Evolutionary conservation across 1,140 invertebrate genomes (phyloP).

Genomic region (Apis laboriosa): DNA sequence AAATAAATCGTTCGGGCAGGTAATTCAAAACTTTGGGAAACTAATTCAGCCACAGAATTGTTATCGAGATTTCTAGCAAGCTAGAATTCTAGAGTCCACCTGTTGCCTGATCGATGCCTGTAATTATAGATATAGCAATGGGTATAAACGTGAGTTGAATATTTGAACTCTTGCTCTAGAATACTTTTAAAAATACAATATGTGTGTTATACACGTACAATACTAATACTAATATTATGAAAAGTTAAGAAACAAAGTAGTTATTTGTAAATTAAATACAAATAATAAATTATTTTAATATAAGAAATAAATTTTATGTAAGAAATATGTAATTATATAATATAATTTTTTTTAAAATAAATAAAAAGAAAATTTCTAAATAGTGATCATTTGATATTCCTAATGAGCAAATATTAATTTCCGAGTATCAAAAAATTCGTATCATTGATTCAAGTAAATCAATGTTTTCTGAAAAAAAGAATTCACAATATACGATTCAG

Average conservation of each 20-base stretch:
- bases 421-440: not conserved
- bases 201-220: no score
- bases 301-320: no score
- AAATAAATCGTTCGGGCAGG: constrained; percentile 15
- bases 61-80: constrained; percentile 39
- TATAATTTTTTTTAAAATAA: no score
- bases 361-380: no score
- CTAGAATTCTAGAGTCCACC: constrained; percentile 50
- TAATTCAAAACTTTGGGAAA: constrained; percentile 11
- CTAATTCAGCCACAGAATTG: constrained; percentile 49
- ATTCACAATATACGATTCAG: constrained; percentile 65
- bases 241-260: no score
- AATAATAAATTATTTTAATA: no score
- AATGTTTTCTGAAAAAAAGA: constrained; percentile 36
- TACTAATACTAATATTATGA: no score
- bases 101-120: constrained; percentile 50
- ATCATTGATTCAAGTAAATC: not conserved
- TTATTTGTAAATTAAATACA: no score
- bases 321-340: no score
- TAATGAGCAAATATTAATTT: not conserved
- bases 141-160: constrained; percentile 24
- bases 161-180: no score
- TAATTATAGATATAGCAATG: constrained; percentile 55
- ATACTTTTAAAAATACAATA: no score
- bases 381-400: no score